A percentile compares a stretch with the other conserved stretches of the same genome.
These are phyloP conservation scores for Grammatotria lemairii DNA, from an alignment of 2,113 vertebrate genomes.

Conservation along the genomic window DNA sequence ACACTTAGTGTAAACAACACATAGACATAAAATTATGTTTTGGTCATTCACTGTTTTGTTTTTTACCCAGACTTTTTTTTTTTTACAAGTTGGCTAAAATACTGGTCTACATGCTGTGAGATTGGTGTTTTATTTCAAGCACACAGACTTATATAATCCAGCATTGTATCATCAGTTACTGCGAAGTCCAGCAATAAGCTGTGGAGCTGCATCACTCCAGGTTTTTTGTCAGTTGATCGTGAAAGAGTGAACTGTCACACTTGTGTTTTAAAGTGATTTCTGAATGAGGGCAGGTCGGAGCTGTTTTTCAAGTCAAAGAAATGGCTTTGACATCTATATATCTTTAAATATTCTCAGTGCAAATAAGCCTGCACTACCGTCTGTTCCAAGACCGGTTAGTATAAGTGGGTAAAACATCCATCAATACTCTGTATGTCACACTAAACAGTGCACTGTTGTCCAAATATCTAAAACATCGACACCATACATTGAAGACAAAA, in stretches of 20 bases:
- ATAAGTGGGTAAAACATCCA: background rate
- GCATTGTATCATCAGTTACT: background rate
- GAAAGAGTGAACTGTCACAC: background rate
- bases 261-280: background rate
- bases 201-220: background rate
- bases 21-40: constrained; percentile 39
- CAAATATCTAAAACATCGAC: constrained; percentile 16
- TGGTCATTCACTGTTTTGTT: constrained; percentile 31
- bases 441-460: constrained; percentile 15
- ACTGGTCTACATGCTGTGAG: background rate
- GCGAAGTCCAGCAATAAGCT: background rate
- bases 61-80: background rate
- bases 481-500: constrained; percentile 10
- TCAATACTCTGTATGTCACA: background rate
- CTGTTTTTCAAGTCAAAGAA: background rate
- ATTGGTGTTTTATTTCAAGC: background rate
- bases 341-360: constrained; percentile 1
- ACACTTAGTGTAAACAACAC: constrained; percentile 56
- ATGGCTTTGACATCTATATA: background rate
- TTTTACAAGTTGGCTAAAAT: constrained; percentile 13
- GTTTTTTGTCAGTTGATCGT: constrained; percentile 15
- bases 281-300: constrained; percentile 7
- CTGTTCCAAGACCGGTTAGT: background rate
- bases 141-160: constrained; percentile 10
- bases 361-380: background rate